Percentiles rank a stretch among this genome's conserved stretches.
Conservation (phyloP, 2,113 vertebrate species). For the Tyrannus savana region DNA sequence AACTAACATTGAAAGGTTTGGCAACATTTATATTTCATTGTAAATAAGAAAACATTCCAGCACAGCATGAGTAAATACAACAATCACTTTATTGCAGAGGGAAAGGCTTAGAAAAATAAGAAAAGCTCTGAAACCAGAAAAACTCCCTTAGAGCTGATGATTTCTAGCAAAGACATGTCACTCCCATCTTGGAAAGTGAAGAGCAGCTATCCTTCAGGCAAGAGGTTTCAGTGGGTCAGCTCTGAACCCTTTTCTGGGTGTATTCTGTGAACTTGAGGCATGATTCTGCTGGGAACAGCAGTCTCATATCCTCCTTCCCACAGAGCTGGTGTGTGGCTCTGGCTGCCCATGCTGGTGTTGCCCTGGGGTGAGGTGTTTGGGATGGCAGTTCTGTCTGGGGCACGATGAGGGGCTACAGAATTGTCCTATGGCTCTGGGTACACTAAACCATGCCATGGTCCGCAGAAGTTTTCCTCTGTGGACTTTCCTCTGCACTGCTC, state of each 20-base stretch:
- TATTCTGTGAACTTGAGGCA: neutral
- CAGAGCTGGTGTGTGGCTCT: accelerated
- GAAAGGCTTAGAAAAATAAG: neutral
- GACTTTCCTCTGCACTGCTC: neutral
- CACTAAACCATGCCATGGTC: accelerated
- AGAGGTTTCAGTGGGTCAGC: neutral
- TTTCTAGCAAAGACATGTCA: neutral
- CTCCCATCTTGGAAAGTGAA: neutral
- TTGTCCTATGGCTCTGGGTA: accelerated
- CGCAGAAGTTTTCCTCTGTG: neutral
- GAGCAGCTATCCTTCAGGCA: neutral
- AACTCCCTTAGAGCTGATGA: neutral
- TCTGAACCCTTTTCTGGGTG: neutral
- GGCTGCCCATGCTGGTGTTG: accelerated
- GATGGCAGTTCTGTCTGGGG: accelerated
- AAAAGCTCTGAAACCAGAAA: neutral
- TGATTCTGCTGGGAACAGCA: accelerated
- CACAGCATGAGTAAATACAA: conserved; percentile 20
- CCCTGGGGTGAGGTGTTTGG: accelerated
- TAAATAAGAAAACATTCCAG: conserved; percentile 36
- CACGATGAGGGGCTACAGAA: accelerated
- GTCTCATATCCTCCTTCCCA: neutral
- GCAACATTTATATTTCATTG: neutral
- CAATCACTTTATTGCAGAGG: neutral
- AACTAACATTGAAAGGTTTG: neutral